phyloP scores from a whole-genome alignment of 2,888 invertebrate species.

The Cremastobaeus sp. region DNA sequence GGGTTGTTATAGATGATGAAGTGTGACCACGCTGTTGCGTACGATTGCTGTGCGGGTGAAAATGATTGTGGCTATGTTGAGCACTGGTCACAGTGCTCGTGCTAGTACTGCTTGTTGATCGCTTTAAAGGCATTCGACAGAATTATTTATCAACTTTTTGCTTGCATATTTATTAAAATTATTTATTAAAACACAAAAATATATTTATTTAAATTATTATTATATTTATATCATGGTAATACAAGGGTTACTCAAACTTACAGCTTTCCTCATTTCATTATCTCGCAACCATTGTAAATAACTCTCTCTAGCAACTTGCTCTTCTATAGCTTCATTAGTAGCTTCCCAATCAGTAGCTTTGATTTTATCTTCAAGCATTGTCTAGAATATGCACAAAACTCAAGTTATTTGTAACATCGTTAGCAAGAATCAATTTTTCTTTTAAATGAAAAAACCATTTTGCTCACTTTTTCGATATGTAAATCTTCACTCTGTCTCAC shows the following conservation, averaged over 20 bases:
- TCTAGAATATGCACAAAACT: slow-evolving; percentile 78
- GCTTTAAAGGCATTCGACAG: slow-evolving; percentile 66
- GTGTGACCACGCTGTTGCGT: slow-evolving; percentile 72
- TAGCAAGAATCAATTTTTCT: too few species aligned
- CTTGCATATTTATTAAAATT: too few species aligned
- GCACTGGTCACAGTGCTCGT: slow-evolving; percentile 75
- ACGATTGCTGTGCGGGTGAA: slow-evolving; percentile 72
- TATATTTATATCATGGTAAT: too few species aligned
- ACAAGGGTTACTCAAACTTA: slow-evolving; percentile 64
- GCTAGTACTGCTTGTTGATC: slow-evolving; percentile 74
- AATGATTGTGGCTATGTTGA: slow-evolving; percentile 73
- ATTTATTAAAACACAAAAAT: too few species aligned
- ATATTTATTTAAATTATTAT: background rate
- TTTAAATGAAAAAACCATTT: too few species aligned
- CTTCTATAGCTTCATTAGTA: slow-evolving; percentile 93
- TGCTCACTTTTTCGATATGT: slow-evolving; percentile 88
- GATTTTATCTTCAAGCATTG: slow-evolving; percentile 93
- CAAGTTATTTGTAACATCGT: too few species aligned
- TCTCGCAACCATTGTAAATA: slow-evolving; percentile 89
- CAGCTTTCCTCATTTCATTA: slow-evolving; percentile 81
- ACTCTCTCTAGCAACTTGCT: slow-evolving; percentile 91
- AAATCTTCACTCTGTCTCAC: slow-evolving; percentile 87
- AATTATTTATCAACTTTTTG: too few species aligned
- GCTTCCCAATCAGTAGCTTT: slow-evolving; percentile 95
- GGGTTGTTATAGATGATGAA: slow-evolving; percentile 71